phyloP scores from a whole-genome alignment of 2,888 invertebrate genomes.

The Lutraria lutraria region DNA sequence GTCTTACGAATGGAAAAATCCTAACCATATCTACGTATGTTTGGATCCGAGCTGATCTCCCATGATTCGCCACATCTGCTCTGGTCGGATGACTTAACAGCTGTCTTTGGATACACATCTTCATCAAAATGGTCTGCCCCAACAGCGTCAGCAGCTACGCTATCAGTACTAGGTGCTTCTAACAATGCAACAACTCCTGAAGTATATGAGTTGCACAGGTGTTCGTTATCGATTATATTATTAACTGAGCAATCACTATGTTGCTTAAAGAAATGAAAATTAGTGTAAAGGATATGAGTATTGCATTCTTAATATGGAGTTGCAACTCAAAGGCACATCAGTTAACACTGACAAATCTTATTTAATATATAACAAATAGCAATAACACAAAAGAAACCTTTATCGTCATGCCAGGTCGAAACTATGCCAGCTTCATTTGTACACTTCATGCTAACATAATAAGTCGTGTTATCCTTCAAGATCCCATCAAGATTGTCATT shows the following conservation, averaged over 20 bases:
- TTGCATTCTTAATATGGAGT: too few species aligned
- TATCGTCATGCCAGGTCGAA: constrained; percentile 60
- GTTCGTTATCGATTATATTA: too few species aligned
- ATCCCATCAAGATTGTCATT: constrained; percentile 71
- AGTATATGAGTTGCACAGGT: neutral
- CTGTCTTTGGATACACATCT: constrained; percentile 64
- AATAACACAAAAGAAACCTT: constrained; percentile 49
- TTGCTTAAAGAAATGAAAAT: too few species aligned
- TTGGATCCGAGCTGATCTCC: constrained; percentile 62
- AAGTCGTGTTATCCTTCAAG: constrained; percentile 71
- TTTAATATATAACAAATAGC: neutral
- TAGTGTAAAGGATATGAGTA: too few species aligned
- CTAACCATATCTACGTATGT: constrained; percentile 70
- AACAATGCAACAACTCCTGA: constrained; percentile 73
- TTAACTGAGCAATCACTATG: too few species aligned
- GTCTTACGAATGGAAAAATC: neutral
- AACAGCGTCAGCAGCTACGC: constrained; percentile 61
- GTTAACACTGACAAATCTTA: neutral
- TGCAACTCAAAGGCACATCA: too few species aligned
- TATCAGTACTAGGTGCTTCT: constrained; percentile 64
- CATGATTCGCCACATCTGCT: constrained; percentile 64
- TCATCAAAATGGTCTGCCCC: constrained; percentile 64
- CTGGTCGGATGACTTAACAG: constrained; percentile 62
- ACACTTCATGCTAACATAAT: constrained; percentile 72
- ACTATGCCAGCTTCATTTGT: constrained; percentile 72